Percentiles rank a stretch among this genome's conserved stretches.
Evolutionary conservation across 1,140 invertebrate genomes (phyloP).

Genomic region (Drosophila nasuta): DNA sequence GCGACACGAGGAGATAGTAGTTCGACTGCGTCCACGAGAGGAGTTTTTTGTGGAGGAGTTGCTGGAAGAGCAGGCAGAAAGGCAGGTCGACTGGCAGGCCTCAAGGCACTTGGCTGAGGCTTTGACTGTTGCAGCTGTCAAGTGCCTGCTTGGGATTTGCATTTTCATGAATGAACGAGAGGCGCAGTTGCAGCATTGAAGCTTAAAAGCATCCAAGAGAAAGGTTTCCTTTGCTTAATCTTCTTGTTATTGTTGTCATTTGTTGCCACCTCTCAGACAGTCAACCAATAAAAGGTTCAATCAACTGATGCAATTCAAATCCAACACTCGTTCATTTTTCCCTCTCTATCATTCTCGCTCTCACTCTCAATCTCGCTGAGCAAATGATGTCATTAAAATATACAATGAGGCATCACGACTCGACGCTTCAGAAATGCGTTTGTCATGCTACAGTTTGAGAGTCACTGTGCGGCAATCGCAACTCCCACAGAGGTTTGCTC

Average conservation of each 20-base stretch:
- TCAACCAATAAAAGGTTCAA: slow-evolving; percentile 70
- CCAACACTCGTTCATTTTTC: not conserved
- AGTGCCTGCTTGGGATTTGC: slow-evolving; percentile 71
- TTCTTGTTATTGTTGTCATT: slow-evolving; percentile 28
- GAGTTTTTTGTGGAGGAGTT: slow-evolving; percentile 16
- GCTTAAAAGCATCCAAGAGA: slow-evolving; percentile 45
- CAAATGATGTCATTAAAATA: slow-evolving; percentile 73
- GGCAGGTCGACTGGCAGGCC: slow-evolving; percentile 50
- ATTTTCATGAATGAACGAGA: slow-evolving; percentile 77
- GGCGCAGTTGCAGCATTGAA: slow-evolving; percentile 20
- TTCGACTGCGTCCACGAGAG: slow-evolving; percentile 45
- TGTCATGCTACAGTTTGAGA: slow-evolving; percentile 73
- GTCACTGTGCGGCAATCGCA: slow-evolving; percentile 34
- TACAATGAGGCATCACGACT: slow-evolving; percentile 65
- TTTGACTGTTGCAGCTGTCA: slow-evolving; percentile 63
- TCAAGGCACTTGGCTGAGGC: slow-evolving; percentile 70
- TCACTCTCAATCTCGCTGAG: slow-evolving; percentile 19
- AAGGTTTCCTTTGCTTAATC: slow-evolving; percentile 50
- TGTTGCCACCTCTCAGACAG: slow-evolving; percentile 39
- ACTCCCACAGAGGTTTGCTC: slow-evolving; percentile 56
- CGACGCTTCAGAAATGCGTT: slow-evolving; percentile 57
- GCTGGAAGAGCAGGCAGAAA: slow-evolving; percentile 2
- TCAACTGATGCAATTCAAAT: slow-evolving; percentile 62
- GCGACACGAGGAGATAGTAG: slow-evolving; percentile 75
- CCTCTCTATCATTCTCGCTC: not conserved